Evolutionary conservation across 2,888 invertebrate genomes (phyloP).

Genomic region (Drosophila pullipes): DNA sequence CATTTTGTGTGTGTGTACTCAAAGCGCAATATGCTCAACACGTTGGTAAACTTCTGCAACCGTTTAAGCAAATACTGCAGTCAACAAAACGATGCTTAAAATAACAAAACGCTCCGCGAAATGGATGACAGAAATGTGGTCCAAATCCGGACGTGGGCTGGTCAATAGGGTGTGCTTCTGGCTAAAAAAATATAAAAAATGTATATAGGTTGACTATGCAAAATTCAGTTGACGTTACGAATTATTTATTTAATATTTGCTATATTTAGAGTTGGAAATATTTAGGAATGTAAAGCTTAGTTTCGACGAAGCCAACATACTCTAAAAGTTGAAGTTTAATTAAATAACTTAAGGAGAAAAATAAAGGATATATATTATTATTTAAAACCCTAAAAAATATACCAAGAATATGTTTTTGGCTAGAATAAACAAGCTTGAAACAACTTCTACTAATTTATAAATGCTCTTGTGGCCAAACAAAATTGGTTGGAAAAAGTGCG

Average conservation of each 20-base stretch:
- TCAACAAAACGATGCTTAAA: conserved; percentile 54
- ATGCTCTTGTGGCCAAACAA: not conserved
- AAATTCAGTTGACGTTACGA: not conserved
- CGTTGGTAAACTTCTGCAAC: conserved; percentile 68
- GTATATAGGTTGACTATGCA: not conserved
- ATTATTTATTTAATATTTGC: not conserved
- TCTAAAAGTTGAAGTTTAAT: not conserved
- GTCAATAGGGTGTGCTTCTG: not conserved
- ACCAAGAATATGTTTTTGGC: not conserved
- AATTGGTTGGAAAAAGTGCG: not conserved
- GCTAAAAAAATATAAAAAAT: not conserved
- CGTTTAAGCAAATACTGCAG: conserved; percentile 59
- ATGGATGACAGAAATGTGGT: conserved; percentile 6
- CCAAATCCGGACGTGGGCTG: not conserved
- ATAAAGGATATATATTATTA: too few species aligned
- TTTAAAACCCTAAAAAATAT: too few species aligned
- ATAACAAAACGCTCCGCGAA: conserved; percentile 40
- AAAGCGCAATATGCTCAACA: conserved; percentile 69
- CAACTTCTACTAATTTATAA: not conserved
- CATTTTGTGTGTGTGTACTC: conserved; percentile 26
- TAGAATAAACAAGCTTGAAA: not conserved
- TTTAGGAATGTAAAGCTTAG: not conserved
- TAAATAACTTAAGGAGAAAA: not conserved
- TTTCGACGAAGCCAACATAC: not conserved
- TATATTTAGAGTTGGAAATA: not conserved